Base-by-base conservation (phyloP, 2,888 invertebrate species). In the Oligia fasciuncula region DNA sequence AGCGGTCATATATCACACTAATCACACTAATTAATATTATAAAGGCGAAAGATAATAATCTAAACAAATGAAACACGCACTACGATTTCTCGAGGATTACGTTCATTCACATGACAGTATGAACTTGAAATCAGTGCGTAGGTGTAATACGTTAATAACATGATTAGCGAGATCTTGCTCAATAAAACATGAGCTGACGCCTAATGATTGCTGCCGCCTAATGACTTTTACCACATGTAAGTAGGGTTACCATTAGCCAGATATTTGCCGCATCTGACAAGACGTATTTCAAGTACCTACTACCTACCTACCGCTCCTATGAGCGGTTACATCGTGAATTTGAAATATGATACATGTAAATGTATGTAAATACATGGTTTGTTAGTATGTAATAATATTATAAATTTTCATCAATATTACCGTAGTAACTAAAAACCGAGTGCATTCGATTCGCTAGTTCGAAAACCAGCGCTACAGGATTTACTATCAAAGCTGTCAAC, bases 61-160 rank as follows among this genome's bases (percentile, higher is more conserved):
- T 62, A 74, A 78, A 83, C 65, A 2, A 76, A 76, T 73, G 57
- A 78, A 78, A 62, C 77, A 78, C 66, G 75, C 54, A 46, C 23
- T 73, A 67, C 5, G 49, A 80, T 81, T 76, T 57, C 57, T 46
- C 43, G 57, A 57, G 62, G 62, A 83, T 79, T 76, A 79, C 17
- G 54, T 60, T 51, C 60, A 72, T 74, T 79, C 67, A 69, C 17
- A 49, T 68, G 73, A 84, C 63, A 54, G n/a, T 67, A 57, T 81
- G 85, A 79, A 72, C 86, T 86, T 83, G 83, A 78, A 80, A 78
- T 68, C 29, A 51, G 46, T 51, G n/a, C 73, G 23, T 54, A n/a
- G 11, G 57, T n/a, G 63, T 62, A 40, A 70, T 74, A 76, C 68
- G 51, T 57, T 84, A 81, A 67, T 72, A 54, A 76, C 46, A 82